Evolutionary conservation across 2,797 vertebrate genomes (phyloP).

Genomic region (Scleropages formosus): DNA sequence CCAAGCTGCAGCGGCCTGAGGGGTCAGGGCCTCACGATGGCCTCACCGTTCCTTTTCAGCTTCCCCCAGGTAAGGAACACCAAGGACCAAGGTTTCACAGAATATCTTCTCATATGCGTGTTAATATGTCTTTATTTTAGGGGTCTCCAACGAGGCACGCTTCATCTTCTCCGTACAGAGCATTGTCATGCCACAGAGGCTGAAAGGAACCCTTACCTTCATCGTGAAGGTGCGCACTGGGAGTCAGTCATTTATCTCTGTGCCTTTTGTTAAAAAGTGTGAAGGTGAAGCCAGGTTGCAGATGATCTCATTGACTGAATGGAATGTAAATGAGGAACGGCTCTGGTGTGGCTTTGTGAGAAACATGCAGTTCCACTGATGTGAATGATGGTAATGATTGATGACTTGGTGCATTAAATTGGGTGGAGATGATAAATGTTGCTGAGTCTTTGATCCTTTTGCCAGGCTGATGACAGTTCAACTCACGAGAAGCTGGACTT

Average conservation of each 20-base stretch:
- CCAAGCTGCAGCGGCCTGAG: conserved; percentile 88
- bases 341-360: too few relatives aligned
- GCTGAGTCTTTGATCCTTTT: conserved; percentile 33
- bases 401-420: too few relatives aligned
- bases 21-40: conserved; percentile 87
- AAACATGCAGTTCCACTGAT: too few relatives aligned
- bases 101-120: background rate
- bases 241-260: too few relatives aligned
- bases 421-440: too few relatives aligned
- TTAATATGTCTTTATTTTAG: conserved; percentile 56
- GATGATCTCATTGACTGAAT: too few relatives aligned
- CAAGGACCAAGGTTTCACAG: background rate
- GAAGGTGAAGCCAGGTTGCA: too few relatives aligned
- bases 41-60: conserved; percentile 90
- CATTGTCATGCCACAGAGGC: conserved; percentile 93
- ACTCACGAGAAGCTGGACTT: conserved; percentile 99
- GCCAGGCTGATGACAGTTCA: conserved; percentile 87
- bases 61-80: conserved; percentile 84
- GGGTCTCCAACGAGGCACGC: conserved; percentile 92
- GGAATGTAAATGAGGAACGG: too few relatives aligned
- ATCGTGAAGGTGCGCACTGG: conserved; percentile 85
- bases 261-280: too few relatives aligned
- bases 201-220: conserved; percentile 96
- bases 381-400: too few relatives aligned
- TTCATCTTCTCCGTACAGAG: conserved; percentile 95